Evolutionary conservation across 1,140 invertebrate genomes (phyloP), one percentile per base, ranked within the genome.

Genomic region (Pygmarrhopalites habei): DNA sequence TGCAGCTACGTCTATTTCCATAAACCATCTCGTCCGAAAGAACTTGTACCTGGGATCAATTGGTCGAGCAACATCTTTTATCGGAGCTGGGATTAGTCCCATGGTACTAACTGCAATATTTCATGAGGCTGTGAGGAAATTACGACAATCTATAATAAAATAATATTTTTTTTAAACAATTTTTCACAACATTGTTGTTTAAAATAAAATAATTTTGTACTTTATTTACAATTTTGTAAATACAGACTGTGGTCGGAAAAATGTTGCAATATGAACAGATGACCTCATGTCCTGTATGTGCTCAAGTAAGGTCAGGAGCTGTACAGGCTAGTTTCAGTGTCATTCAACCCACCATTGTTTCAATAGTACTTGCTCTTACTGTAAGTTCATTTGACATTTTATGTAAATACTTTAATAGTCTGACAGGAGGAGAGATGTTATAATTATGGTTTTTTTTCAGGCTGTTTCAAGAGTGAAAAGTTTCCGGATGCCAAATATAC

Each of bases 281-380:
- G 23, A 53, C 46, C 1, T 28, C 49, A 44, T 83, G 82, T 71
- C 71, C 76, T 2, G 21, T 79, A 1, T 83, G 82, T 66, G 58
- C 77, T 35, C 77, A 82, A 72, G 35, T 77, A 0, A 76, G 64
- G 58, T 76, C 79, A 28, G 68, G 68, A 29, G 47, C 65, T 2
- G 2, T 78, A 1, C 78, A 80, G 71, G 14, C 65, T 15, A 43
- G 17, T 2, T 39, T 73, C 12, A 76, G 76, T 1, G 17, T 78
- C 0, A 14, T 73, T 7, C 79, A 80, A 67, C 79, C 81, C 12
- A 52, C 80, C 66, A 7, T 80, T 0, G n/a, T 80, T 21, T 72
- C 72, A 3, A 77, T 80, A 15, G 14, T 74, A 2, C 69, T 74
- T 60, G 73, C 72, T 59, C 75, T 80, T 52, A 74, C 79, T 74